These are phyloP conservation scores for Batillaria attramentaria DNA, from an alignment of 1,140 invertebrate species.

Conservation along the genomic window DNA sequence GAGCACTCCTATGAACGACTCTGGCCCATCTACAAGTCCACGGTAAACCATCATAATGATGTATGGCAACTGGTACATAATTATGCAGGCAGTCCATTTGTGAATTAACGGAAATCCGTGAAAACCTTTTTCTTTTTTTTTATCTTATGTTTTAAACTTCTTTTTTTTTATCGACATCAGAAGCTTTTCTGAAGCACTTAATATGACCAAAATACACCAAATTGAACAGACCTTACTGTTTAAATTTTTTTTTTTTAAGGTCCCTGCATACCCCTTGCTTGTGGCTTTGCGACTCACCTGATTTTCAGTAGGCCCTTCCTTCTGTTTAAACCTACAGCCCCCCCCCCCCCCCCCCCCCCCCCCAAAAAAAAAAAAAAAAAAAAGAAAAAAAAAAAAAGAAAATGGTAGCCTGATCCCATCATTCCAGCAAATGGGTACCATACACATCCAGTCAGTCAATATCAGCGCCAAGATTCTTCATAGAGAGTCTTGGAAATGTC, in stretches of 20 bases:
- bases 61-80: neutral
- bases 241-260: too few species aligned
- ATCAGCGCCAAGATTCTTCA: too few species aligned
- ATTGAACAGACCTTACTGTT: too few species aligned
- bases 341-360: neutral
- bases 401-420: too few species aligned
- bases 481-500: too few species aligned
- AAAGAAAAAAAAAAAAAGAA: too few species aligned
- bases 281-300: too few species aligned
- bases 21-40: slow-evolving; percentile 90
- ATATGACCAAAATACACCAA: neutral
- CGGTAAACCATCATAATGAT: slow-evolving; percentile 43
- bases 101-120: neutral
- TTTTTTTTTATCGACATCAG: neutral
- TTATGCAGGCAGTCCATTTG: neutral
- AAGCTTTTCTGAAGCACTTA: neutral
- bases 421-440: too few species aligned
- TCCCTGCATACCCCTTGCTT: too few species aligned
- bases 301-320: neutral
- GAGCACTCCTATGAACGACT: slow-evolving; percentile 97
- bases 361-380: too few species aligned
- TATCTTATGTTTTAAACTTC: neutral
- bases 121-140: neutral
- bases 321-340: neutral
- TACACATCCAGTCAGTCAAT: too few species aligned